phyloP scores from a whole-genome alignment of 2,797 vertebrate species.

The Gallinago stenura region DNA sequence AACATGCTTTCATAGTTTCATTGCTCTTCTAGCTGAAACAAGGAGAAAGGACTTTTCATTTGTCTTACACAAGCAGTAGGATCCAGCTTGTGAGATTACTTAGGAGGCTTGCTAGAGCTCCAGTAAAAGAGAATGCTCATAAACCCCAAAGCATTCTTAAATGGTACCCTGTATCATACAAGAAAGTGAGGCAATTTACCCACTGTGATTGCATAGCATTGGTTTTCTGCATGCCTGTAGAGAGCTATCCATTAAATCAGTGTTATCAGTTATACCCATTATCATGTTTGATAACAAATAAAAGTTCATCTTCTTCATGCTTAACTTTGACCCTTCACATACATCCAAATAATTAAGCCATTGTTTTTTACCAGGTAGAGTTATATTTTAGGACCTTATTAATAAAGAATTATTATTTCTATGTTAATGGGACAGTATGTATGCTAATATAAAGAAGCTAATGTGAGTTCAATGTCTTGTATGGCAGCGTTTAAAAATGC shows the following conservation, averaged over 20 bases:
- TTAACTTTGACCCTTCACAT: background rate
- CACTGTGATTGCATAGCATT: background rate
- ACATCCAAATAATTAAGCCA: background rate
- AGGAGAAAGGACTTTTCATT: slow-evolving; percentile 3
- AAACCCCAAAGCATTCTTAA: background rate
- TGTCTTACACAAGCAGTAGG: background rate
- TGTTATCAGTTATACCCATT: background rate
- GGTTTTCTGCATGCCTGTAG: background rate
- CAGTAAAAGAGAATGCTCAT: background rate
- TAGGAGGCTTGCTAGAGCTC: background rate
- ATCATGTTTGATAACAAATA: background rate
- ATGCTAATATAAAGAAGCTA: background rate
- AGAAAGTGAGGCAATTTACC: background rate
- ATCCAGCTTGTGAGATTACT: background rate
- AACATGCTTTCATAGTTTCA: background rate
- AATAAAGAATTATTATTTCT: background rate
- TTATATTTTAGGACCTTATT: background rate
- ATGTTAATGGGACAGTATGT: background rate
- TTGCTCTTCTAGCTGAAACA: background rate
- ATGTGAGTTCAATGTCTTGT: background rate
- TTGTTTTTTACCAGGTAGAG: background rate
- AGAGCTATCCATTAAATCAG: background rate
- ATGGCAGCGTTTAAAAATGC: background rate
- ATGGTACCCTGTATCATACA: background rate
- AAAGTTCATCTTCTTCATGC: background rate